A percentile compares a stretch with the other conserved stretches of the same genome.
Evolutionary conservation across 2,113 vertebrate species (phyloP).

Genomic region (Rhadina sibilatrix): DNA sequence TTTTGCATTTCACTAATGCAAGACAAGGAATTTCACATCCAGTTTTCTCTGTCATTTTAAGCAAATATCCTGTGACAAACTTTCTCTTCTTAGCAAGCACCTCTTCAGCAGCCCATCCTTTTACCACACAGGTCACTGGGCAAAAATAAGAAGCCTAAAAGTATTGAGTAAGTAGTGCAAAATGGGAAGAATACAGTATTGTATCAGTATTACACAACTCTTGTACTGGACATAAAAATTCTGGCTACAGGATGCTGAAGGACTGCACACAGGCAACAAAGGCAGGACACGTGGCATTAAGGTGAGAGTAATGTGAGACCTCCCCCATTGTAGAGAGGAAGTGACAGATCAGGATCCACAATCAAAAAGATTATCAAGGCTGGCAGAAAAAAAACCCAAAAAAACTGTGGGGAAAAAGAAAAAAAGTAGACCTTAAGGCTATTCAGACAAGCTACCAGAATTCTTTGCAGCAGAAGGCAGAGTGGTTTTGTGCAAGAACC

Average conservation of each 20-base stretch:
- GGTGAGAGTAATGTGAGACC: background rate
- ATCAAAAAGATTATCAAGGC: background rate
- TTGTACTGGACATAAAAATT: background rate
- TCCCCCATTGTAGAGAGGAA: background rate
- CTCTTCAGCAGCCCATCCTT: background rate
- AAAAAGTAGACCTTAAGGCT: background rate
- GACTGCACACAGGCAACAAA: background rate
- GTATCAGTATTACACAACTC: background rate
- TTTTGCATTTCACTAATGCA: background rate
- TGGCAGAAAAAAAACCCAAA: background rate
- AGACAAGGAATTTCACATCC: background rate
- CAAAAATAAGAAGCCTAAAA: background rate
- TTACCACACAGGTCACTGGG: background rate
- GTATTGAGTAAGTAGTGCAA: background rate
- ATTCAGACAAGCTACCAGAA: background rate
- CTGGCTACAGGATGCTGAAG: background rate
- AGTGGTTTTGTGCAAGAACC: background rate
- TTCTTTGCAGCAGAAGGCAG: background rate
- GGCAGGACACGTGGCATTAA: background rate
- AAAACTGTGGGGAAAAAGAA: fast-evolving
- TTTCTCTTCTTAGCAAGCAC: background rate
- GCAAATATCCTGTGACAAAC: background rate
- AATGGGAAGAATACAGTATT: background rate
- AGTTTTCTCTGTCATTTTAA: background rate
- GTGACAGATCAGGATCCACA: background rate